Base-by-base conservation (phyloP, 2,888 invertebrate genomes). In the Trachelus troglodyta region DNA sequence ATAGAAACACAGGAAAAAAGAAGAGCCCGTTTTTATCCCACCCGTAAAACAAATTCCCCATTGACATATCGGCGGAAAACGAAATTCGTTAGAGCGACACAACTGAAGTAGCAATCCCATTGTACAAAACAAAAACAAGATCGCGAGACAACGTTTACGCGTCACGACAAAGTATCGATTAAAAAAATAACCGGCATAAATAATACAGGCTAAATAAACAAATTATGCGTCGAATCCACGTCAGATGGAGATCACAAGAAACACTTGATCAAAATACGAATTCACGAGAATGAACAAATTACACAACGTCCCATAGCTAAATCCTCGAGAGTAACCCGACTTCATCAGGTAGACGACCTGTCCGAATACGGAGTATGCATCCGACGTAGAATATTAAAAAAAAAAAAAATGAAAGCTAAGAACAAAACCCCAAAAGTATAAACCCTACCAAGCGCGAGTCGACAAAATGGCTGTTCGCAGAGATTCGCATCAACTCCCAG, bases 1-100 rank as follows among this genome's bases (percentile, higher is more conserved):
- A 83, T 34, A 77, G 37, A 73, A 78, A 79, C 75, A 83, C 79
- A 83, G 77, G 75, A 82, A 82, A 81, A 79, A 75, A 82, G 40
- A 37, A 82, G 81, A 79, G 69, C 37, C 77, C 83, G 71, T 40
- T 23, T 56, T 6, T 56, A 9, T 56, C 6, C 56, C 56, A 56
- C 23, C 15, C 23, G 56, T 56, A 9, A 56, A 56, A 0, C 56
- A 56, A 56, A 23, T 56, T 9, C 2, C 23, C 56, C 56, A 56
- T 56, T 56, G 23, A 56, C 23, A 23, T 56, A 56, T 15, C 56
- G 56, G 2, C 6, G 56, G 56, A 56, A 56, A 56, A 56, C 23
- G 56, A 56, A 56, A 56, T 56, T 56, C 23, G 56, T 56, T 56
- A 15, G 15, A 23, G 9, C 23, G 56, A 56, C 23, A 56, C 23